A percentile compares a stretch with the other conserved stretches of the same genome.
phyloP scores from a whole-genome alignment of 2,888 invertebrate species.

The Norana najaformis region DNA sequence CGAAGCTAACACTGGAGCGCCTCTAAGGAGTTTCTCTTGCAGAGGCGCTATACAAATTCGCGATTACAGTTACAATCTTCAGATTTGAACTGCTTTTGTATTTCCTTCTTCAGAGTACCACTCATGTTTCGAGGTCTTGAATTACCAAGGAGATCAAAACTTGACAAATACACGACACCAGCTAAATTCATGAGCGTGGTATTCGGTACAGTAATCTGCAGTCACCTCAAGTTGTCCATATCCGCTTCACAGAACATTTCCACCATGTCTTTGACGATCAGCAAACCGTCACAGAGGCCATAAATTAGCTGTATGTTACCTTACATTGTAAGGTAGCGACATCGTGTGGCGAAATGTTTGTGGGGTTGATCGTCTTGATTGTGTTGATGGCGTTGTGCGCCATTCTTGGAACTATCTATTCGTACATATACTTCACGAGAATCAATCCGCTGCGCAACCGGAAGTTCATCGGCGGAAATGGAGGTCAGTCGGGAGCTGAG shows the following conservation, averaged over 20 bases:
- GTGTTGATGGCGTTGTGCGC: conserved; percentile 43
- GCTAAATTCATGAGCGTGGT: not conserved
- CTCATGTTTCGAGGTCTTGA: not conserved
- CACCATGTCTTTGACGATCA: not conserved
- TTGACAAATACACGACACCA: not conserved
- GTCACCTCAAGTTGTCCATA: not conserved
- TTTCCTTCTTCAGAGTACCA: not conserved
- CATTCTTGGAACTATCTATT: conserved; percentile 43
- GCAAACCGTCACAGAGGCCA: not conserved
- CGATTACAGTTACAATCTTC: not conserved
- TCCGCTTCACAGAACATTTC: not conserved
- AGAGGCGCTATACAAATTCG: not conserved
- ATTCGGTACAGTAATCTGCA: not conserved
- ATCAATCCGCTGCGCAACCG: conserved; percentile 41
- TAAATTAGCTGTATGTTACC: not conserved
- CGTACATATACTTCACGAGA: conserved; percentile 45
- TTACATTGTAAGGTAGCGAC: not conserved
- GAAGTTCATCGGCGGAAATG: conserved; percentile 32
- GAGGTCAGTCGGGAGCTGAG: conserved; percentile 20
- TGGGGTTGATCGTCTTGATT: conserved; percentile 41
- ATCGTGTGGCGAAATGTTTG: conserved; percentile 28
- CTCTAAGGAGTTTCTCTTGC: not conserved
- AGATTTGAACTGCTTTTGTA: not conserved
- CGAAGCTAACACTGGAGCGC: too few relatives aligned
- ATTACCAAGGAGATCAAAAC: not conserved